A percentile compares a stretch with the other conserved stretches of the same genome.
phyloP scores from a whole-genome alignment of 2,797 vertebrate species.

The Psittacula echo region DNA sequence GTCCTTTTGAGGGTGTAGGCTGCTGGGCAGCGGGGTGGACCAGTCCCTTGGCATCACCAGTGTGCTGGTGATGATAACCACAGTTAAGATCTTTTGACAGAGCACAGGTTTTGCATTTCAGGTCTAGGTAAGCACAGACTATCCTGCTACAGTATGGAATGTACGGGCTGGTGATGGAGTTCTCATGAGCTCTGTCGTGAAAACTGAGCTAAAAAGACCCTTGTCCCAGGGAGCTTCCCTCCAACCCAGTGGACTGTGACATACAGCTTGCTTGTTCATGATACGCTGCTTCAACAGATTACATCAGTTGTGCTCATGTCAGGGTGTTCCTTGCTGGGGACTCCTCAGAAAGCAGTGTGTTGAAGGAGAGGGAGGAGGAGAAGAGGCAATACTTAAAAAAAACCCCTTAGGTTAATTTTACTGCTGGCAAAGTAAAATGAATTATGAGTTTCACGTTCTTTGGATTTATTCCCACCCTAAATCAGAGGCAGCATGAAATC shows the following conservation, averaged over 20 bases:
- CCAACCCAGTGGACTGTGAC: no score
- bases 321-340: background rate
- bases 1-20: background rate
- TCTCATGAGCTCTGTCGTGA: background rate
- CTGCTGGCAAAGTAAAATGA: background rate
- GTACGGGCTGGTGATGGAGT: background rate
- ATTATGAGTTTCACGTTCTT: background rate
- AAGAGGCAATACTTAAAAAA: background rate
- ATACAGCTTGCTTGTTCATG: background rate
- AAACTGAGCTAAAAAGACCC: background rate
- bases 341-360: background rate
- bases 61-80: fast-evolving
- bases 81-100: background rate
- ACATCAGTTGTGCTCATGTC: background rate
- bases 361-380: background rate
- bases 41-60: fast-evolving
- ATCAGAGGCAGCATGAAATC: background rate
- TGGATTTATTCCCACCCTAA: background rate
- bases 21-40: background rate
- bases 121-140: background rate
- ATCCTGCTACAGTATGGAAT: background rate
- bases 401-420: background rate
- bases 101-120: background rate
- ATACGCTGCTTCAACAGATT: background rate
- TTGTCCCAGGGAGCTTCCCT: background rate